Evolutionary conservation across 2,888 invertebrate species (phyloP), one percentile per base, ranked within the genome.

Genomic region (Drosophila rellima): DNA sequence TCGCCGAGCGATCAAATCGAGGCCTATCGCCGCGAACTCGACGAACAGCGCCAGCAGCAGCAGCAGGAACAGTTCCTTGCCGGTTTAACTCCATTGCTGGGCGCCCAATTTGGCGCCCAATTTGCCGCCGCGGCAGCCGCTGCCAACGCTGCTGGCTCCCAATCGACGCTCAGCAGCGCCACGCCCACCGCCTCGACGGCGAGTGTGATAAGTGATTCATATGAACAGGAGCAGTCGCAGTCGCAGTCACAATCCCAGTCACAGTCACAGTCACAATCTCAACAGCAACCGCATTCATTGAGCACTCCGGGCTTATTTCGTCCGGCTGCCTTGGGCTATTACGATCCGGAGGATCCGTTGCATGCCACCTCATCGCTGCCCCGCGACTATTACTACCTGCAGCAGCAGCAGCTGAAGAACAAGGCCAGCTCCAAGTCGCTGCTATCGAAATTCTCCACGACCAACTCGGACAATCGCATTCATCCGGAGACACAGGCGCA

Each of bases 1-100:
- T 83, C 90, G 64, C 84, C 91, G 63, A 91, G 90, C 78, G 91
- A 92, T 67, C 92, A 91, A 74, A 92, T 92, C 63, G 92, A 92
- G 72, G 92, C 92, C 44, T 92, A 92, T 78, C 92, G 91, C 70
- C 92, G 92, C 56, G 92, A 92, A 82, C 85, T 92, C 68, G 91
- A 91, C 80, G 91, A 92, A 89, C 91, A 80, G 90, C 92, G 77
- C 87, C 92, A 77, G 91, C 93, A 90, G 91, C 93, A 88, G 92
- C 93, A 78, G 83, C 90, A 90, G 80, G 92, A 90, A 77, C 91
- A 90, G 57, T 90, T 89, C 74, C 79, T 89, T 15, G 91, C 91
- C 56, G 91, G 90, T 65, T 63, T 91, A 37, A 90, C 91, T 29
- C 91, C 91, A 0, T 65, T 91, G 31, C 74, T 91, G 59, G 90